Conservation (phyloP, 2,797 vertebrate species). For the Pangasius mekongensis region DNA sequence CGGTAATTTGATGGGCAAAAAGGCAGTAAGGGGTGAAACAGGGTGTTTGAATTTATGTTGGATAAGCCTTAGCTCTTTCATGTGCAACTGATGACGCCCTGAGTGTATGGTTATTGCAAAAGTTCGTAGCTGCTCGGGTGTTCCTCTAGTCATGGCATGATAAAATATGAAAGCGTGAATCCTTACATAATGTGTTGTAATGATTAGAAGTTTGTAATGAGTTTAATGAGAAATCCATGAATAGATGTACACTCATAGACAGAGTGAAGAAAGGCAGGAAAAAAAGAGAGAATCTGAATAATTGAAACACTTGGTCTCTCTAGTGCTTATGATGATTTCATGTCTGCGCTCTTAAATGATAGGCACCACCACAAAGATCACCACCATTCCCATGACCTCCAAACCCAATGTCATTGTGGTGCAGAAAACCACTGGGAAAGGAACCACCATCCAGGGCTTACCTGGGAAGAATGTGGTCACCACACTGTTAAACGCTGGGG, state of each 20-base stretch:
- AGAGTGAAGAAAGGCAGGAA: neutral
- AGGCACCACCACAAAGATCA: conserved; percentile 99
- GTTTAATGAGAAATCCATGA: neutral
- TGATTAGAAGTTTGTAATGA: neutral
- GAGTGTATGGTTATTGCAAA: neutral
- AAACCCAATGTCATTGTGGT: conserved; percentile 99
- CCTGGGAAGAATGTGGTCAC: conserved; percentile 97
- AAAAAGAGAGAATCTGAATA: neutral
- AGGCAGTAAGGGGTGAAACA: neutral
- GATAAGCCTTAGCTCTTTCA: neutral
- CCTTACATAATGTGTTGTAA: neutral
- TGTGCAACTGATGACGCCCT: neutral
- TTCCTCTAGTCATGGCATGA: neutral
- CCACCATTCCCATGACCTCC: conserved; percentile 97
- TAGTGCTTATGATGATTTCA: neutral
- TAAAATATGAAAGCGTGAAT: neutral
- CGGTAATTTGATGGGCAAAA: conserved; percentile 74
- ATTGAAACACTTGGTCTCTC: neutral
- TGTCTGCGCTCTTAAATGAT: conserved; percentile 1
- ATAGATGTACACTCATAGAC: neutral
- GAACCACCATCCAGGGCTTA: conserved; percentile 94
- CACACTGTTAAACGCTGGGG: conserved; percentile 92
- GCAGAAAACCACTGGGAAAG: conserved; percentile 96
- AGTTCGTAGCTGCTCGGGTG: neutral
- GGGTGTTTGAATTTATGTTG: neutral